These are phyloP conservation scores for Gryllus bimaculatus DNA, from an alignment of 1,140 invertebrate genomes.

Conservation along the genomic window DNA sequence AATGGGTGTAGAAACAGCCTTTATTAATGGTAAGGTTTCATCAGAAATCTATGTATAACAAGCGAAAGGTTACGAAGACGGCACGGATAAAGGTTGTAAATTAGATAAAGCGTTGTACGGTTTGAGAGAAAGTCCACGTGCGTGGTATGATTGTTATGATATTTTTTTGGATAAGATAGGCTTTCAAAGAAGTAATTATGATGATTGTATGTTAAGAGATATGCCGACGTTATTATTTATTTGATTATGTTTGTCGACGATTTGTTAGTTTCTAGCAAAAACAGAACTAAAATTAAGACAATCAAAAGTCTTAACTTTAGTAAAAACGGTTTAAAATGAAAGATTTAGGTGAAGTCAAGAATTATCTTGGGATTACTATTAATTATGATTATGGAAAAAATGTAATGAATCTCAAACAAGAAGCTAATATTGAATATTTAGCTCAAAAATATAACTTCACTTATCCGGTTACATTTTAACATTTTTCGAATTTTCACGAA, in stretches of 20 bases:
- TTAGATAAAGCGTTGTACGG: conserved; percentile 11
- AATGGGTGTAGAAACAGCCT: conserved; percentile 8
- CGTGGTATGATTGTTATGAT: conserved; percentile 8
- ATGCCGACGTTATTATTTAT: too few relatives aligned
- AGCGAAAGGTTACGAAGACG: not conserved
- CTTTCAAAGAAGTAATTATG: conserved; percentile 18
- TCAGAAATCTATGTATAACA: conserved; percentile 2
- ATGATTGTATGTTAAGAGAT: too few relatives aligned
- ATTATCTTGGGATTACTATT: conserved; percentile 25
- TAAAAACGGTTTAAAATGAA: too few relatives aligned
- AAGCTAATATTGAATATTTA: not conserved
- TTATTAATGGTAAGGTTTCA: not conserved
- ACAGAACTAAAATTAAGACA: too few relatives aligned
- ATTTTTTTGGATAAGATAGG: conserved; percentile 11
- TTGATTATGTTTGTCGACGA: too few relatives aligned
- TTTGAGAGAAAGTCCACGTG: conserved; percentile 3
- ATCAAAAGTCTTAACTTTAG: too few relatives aligned
- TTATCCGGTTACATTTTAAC: too few relatives aligned
- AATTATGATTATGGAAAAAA: conserved; percentile 22
- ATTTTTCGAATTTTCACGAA: too few relatives aligned
- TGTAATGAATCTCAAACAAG: conserved; percentile 21
- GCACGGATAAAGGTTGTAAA: not conserved
- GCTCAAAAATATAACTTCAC: too few relatives aligned
- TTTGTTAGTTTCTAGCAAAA: too few relatives aligned
- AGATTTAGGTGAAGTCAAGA: too few relatives aligned